Percentiles rank a stretch among this genome's conserved stretches.
phyloP scores from a whole-genome alignment of 2,113 vertebrate genomes.

The Ciconia stormi region DNA sequence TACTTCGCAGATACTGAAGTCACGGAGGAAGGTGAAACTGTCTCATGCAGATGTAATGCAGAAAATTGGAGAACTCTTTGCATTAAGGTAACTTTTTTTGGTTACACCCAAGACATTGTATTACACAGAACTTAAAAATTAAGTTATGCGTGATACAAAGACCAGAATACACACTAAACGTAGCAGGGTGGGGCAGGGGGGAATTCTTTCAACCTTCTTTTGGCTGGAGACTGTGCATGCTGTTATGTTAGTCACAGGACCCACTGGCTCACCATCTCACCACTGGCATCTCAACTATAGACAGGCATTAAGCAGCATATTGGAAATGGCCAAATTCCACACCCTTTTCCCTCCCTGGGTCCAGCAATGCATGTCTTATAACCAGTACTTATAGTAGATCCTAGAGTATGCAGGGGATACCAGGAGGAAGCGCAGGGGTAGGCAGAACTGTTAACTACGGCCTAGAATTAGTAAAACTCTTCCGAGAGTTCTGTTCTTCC shows the following conservation, averaged over 20 bases:
- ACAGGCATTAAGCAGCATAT: background rate
- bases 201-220: background rate
- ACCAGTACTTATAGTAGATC: background rate
- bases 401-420: background rate
- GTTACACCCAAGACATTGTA: background rate
- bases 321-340: background rate
- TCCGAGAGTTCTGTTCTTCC: background rate
- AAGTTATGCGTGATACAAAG: background rate
- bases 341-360: background rate
- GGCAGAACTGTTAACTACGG: background rate
- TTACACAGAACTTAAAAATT: background rate
- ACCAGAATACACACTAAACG: background rate
- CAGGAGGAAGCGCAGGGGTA: background rate
- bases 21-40: constrained; percentile 88
- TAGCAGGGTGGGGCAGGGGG: accelerated
- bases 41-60: constrained; percentile 96
- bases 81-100: constrained; percentile 81
- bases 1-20: constrained; percentile 84
- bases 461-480: background rate
- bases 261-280: background rate
- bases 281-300: background rate
- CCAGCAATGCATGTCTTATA: background rate
- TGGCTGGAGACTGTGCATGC: background rate
- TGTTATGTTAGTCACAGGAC: background rate
- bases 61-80: constrained; percentile 96